Base-by-base conservation (phyloP, 2,113 vertebrate genomes). In the Bubo blakistoni region DNA sequence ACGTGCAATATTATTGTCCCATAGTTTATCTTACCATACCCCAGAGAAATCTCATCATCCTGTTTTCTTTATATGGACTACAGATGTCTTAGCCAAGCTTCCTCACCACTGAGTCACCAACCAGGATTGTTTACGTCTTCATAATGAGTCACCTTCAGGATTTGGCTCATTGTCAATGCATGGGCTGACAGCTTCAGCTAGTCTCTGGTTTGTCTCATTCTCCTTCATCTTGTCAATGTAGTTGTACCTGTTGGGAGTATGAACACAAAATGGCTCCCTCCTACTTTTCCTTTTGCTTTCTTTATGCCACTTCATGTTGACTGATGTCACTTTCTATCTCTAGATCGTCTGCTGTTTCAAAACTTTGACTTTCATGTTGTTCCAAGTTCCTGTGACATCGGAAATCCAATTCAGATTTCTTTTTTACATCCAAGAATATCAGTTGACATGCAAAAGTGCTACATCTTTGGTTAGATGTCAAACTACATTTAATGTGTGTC, bases 11-110 rank as follows among this genome's bases (percentile, higher is more conserved):
- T 97, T 97, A 97, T 97, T 97, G 97, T 97, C 96, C 95, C 82
- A 91, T 92, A 95, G 97, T 97, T 97, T 97, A 97, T 97, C 97
- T 96, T 97, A 93, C 91, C 95, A 69, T 95, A 94, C 95, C 93
- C 93, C 63, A 90, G 94, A 97, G 97, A 96, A 97, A 97, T 96
- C 93, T 96, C 92, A 97, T 89, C 96, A 97, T 97, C 97, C 97
- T 97, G 97, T 97, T 97, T 97, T 97, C 96, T 97, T 97, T 97
- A 96, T 97, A 97, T 97, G 97, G 96, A 85, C 94, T 95, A 96
- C 97, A 97, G 97, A 97, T 97, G 96, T 97, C 92, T 97, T 78
- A 95, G 96, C 94, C 96, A 95, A 96, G 92, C 91, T 97, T 97
- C 96, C 95, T 96, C 87, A 96, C 85, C 71, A 94, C 85, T 96